Evolutionary conservation across 2,797 vertebrate genomes (phyloP), one percentile per base, ranked within the genome.

Genomic region (Limosa lapponica): DNA sequence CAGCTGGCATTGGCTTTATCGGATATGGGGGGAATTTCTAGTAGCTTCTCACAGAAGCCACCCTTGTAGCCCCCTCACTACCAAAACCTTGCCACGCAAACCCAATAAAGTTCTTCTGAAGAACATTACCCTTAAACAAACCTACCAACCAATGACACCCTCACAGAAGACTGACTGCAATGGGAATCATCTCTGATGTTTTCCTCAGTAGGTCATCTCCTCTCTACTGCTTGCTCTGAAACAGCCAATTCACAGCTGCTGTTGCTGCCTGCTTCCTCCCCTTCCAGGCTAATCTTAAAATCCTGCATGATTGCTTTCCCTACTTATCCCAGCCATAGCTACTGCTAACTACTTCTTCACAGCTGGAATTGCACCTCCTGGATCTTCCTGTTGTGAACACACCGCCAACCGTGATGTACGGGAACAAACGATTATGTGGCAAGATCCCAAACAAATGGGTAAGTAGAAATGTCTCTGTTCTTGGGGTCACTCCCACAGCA

Each of bases 331-430:
- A 77, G 58, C 13, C 34, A 78, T 30, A 66, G 51, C 46, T 64
- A 74, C 24, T 13, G 18, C 73, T 66, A 77, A 19, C 55, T 39
- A 34, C 49, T 36, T 43, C 65, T 81, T 64, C 10, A 10, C 23
- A 69, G 62, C 32, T 41, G 30, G 30, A 73, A 49, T 10, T 43
- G 46, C 51, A 55, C 20, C 48, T 93, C 48, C 59, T 51, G n/a
- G 15, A 37, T 39, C 70, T 30, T 61, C 46, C 70, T 55, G 27
- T 2, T 30, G 32, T 16, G 30, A 84, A 37, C 9, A 5, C 8
- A 8, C 0, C 59, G 20, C 19, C 81, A 48, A 10, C 8, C 23
- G 11, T 0, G 1, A 49, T 3, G 5, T 6, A 48, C 5, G 5
- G 51, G 10, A 69, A 30, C 43, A 43, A 71, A 71, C 0, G 1